Conservation (phyloP, 2,888 invertebrate genomes). For the Trachelus stipa region DNA sequence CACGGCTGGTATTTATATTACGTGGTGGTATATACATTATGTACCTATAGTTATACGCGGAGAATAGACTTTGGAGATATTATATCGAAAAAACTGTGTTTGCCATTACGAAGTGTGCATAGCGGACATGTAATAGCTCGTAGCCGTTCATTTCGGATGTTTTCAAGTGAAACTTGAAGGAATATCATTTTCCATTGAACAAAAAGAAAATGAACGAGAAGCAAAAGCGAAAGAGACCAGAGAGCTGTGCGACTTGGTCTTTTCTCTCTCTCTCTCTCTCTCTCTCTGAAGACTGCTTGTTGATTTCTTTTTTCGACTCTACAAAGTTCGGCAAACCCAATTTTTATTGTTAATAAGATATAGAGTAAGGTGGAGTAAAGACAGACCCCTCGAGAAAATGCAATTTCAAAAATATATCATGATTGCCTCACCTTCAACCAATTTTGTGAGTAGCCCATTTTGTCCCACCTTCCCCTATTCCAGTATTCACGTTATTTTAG, state of each 20-base stretch:
- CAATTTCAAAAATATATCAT: background rate
- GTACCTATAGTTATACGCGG: too few relatives aligned
- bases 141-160: too few relatives aligned
- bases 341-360: too few relatives aligned
- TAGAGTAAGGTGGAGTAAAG: too few relatives aligned
- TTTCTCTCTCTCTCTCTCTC: background rate
- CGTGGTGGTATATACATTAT: too few relatives aligned
- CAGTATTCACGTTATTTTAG: slow-evolving; percentile 57
- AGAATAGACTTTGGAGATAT: too few relatives aligned
- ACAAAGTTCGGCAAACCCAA: background rate
- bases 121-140: too few relatives aligned
- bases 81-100: too few relatives aligned
- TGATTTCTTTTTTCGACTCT: slow-evolving; percentile 30
- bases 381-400: background rate
- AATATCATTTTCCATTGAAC: background rate
- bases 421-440: too few relatives aligned
- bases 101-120: too few relatives aligned
- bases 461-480: slow-evolving; percentile 25
- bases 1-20: too few relatives aligned
- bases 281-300: slow-evolving; percentile 31
- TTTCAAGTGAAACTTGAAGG: too few relatives aligned
- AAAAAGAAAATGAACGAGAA: slow-evolving; percentile 20
- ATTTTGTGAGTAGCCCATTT: background rate
- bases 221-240: slow-evolving; percentile 13
- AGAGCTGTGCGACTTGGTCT: slow-evolving; percentile 14